Conservation (phyloP, 2,797 vertebrate species). For the Salarias fasciatus region DNA sequence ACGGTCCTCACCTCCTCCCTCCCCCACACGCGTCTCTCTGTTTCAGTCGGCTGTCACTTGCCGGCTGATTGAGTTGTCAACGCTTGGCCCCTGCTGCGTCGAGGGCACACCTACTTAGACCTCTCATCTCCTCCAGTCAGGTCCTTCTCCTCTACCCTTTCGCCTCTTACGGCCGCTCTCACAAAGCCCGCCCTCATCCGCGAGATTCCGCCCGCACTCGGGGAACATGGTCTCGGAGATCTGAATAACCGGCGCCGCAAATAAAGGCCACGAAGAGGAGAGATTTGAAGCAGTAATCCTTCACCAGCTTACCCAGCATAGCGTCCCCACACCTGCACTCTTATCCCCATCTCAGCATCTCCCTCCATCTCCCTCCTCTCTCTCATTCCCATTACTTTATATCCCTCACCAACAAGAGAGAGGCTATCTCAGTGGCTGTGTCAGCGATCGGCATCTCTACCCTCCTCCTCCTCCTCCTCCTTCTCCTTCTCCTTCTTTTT, state of each 20-base stretch:
- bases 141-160: conserved; percentile 9
- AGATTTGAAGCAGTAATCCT: conserved; percentile 70
- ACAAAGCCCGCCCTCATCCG: conserved; percentile 18
- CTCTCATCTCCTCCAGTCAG: conserved; percentile 26
- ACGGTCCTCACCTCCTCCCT: conserved; percentile 1
- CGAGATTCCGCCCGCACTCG: not conserved
- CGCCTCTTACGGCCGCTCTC: conserved; percentile 16
- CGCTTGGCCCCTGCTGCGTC: conserved; percentile 15
- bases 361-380: conserved; percentile 46
- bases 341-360: conserved; percentile 63
- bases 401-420: conserved; percentile 62
- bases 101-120: conserved; percentile 32
- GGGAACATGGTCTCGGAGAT: conserved; percentile 34
- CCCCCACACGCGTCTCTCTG: conserved; percentile 8
- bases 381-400: conserved; percentile 58
- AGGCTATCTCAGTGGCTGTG: conserved; percentile 71
- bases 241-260: conserved; percentile 43
- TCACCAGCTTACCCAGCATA: conserved; percentile 72
- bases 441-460: conserved; percentile 66
- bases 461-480: no score
- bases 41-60: conserved; percentile 22
- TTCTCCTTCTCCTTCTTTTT: conserved; percentile 20
- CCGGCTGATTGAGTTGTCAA: conserved; percentile 50
- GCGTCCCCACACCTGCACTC: conserved; percentile 55
- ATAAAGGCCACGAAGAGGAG: conserved; percentile 47